Percentiles rank a stretch among this genome's conserved stretches.
Evolutionary conservation across 2,113 vertebrate genomes (phyloP).

Genomic region (Peromyscus californicus): DNA sequence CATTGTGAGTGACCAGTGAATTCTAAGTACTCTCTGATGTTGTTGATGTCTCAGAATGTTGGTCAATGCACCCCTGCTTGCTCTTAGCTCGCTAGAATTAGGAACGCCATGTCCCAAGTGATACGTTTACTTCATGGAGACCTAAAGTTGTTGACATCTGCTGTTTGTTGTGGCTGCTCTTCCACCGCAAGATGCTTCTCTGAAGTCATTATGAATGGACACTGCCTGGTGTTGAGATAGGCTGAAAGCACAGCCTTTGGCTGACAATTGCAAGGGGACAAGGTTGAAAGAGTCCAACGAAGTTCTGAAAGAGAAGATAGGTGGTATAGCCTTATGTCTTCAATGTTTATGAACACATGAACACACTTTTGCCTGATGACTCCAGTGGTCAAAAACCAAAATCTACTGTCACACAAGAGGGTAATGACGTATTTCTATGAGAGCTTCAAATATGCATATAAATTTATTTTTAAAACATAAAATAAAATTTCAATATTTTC

Average conservation of each 20-base stretch:
- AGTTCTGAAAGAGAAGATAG: background rate
- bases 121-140: background rate
- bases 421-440: background rate
- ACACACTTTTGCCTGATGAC: background rate
- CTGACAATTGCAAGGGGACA: background rate
- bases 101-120: background rate
- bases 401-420: background rate
- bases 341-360: slow-evolving; percentile 41
- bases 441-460: background rate
- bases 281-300: background rate
- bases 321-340: background rate
- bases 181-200: background rate
- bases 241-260: background rate
- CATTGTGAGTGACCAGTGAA: background rate
- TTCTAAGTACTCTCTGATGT: background rate
- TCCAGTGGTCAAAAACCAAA: background rate
- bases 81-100: background rate
- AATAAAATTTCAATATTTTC: background rate
- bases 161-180: background rate
- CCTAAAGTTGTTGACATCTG: background rate
- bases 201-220: slow-evolving; percentile 20
- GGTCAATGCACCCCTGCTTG: fast-evolving
- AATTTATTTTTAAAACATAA: background rate
- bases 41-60: background rate
- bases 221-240: background rate